phyloP scores from a whole-genome alignment of 2,113 vertebrate species.

The Notothenia coriiceps region DNA sequence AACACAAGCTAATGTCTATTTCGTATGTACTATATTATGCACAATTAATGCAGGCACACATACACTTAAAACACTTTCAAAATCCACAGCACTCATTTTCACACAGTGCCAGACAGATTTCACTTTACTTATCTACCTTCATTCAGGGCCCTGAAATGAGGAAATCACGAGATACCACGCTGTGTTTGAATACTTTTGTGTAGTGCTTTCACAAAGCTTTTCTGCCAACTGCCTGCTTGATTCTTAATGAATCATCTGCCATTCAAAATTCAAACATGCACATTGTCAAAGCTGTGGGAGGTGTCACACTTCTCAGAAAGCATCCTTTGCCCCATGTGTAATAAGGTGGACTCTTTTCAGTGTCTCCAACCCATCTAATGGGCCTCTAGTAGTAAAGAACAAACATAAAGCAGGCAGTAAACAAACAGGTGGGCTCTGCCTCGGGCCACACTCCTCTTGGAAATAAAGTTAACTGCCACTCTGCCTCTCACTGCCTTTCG shows the following conservation, averaged over 20 bases:
- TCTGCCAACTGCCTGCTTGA: conserved; percentile 17
- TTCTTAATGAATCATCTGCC: conserved; percentile 4
- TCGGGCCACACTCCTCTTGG: conserved; percentile 59
- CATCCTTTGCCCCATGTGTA: conserved; percentile 9
- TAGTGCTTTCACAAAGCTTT: conserved; percentile 18
- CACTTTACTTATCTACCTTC: background rate
- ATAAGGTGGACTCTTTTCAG: conserved; percentile 24
- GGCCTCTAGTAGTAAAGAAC: conserved; percentile 44
- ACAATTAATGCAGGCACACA: background rate
- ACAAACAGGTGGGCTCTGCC: conserved; percentile 68
- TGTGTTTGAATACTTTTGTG: conserved; percentile 1
- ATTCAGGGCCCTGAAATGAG: conserved; percentile 13
- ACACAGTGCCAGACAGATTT: no score
- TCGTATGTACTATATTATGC: background rate
- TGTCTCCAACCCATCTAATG: conserved; percentile 22
- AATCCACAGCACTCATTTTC: no score
- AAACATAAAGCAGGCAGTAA: conserved; percentile 55
- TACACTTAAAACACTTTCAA: background rate
- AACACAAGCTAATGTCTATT: conserved; percentile 1
- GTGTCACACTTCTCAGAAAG: conserved; percentile 3
- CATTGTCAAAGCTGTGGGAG: conserved; percentile 10
- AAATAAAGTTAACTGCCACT: conserved; percentile 62
- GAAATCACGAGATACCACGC: conserved; percentile 1
- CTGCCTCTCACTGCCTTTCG: conserved; percentile 37
- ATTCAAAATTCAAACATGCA: conserved; percentile 24